These are phyloP conservation scores for Drosophila sp. DNA, from an alignment of 1,140 invertebrate species.

Conservation along the genomic window DNA sequence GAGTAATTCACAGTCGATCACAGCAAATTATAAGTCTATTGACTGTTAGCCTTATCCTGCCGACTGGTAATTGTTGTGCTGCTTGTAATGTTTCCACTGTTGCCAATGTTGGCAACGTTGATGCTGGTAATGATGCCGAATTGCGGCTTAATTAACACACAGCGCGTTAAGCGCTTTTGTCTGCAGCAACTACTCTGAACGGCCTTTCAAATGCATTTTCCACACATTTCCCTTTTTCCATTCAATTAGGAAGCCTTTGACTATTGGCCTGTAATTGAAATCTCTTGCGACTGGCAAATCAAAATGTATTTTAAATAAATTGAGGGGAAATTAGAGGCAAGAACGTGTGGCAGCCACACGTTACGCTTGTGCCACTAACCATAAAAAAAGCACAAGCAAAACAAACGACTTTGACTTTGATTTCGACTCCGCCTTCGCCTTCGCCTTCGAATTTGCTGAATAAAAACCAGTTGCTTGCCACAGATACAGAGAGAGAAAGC, in stretches of 20 bases:
- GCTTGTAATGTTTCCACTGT: slow-evolving; percentile 44
- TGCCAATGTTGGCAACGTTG: slow-evolving; percentile 58
- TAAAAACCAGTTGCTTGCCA: slow-evolving; percentile 75
- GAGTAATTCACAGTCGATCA: slow-evolving; percentile 4
- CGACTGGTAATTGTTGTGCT: slow-evolving; percentile 22
- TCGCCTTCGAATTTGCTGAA: neutral
- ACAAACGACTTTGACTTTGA: slow-evolving; percentile 42
- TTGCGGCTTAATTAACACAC: slow-evolving; percentile 81
- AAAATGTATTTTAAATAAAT: slow-evolving; percentile 47
- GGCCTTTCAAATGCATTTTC: slow-evolving; percentile 45
- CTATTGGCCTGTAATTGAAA: slow-evolving; percentile 68
- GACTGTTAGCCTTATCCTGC: neutral
- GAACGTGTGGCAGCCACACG: slow-evolving; percentile 24
- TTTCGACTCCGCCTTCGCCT: slow-evolving; percentile 17
- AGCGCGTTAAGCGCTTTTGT: slow-evolving; percentile 74
- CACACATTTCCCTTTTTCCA: neutral
- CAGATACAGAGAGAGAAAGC: slow-evolving; percentile 15
- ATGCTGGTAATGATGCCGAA: slow-evolving; percentile 79
- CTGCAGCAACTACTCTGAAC: slow-evolving; percentile 37
- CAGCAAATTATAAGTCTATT: neutral
- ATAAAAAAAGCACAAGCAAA: slow-evolving; percentile 37
- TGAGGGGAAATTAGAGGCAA: slow-evolving; percentile 30
- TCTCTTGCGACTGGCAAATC: slow-evolving; percentile 47
- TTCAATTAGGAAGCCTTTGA: slow-evolving; percentile 51
- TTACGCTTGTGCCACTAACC: slow-evolving; percentile 27